Evolutionary conservation across 92 coral and sea anemone species (phyloP).

Genomic region (Hydrozoanthus gracilis): DNA sequence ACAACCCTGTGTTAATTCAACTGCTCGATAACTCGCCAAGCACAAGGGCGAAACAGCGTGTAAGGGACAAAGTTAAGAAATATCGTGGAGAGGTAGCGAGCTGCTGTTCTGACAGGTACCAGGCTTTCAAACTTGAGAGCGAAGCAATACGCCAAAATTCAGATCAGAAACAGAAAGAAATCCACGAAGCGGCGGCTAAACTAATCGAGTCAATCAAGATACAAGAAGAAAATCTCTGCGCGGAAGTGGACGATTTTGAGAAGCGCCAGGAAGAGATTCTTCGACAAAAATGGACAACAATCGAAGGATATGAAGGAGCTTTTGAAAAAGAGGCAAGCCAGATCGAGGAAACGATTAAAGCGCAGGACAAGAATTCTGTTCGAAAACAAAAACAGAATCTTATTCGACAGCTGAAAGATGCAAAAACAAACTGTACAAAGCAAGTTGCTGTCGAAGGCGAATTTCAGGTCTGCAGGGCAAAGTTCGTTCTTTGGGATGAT

Average conservation of each 20-base stretch:
- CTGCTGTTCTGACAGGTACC: constrained; percentile 43
- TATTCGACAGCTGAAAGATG: constrained; percentile 33
- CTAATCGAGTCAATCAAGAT: constrained; percentile 33
- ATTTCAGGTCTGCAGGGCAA: constrained; percentile 40
- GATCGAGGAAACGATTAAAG: constrained; percentile 26
- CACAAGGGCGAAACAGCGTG: constrained; percentile 20
- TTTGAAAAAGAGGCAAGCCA: constrained; percentile 35
- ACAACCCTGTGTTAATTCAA: constrained; percentile 33
- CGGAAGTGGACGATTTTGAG: constrained; percentile 44
- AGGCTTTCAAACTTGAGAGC: constrained; percentile 46
- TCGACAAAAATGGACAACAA: constrained; percentile 36
- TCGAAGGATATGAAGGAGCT: constrained; percentile 9
- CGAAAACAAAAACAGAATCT: constrained; percentile 30
- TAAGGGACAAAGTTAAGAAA: constrained; percentile 28
- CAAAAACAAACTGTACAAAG: constrained; percentile 18
- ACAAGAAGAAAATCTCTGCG: constrained; percentile 46
- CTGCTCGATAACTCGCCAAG: constrained; percentile 40
- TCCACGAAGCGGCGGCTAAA: constrained; percentile 30
- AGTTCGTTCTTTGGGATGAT: constrained; percentile 35
- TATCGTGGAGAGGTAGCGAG: constrained; percentile 29
- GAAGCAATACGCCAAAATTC: constrained; percentile 43
- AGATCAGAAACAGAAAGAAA: constrained; percentile 30
- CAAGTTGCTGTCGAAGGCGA: constrained; percentile 27
- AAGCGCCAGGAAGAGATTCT: constrained; percentile 42
- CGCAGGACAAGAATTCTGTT: background rate